A percentile compares a stretch with the other conserved stretches of the same genome.
These are phyloP conservation scores for Eufriesea mexicana DNA, from an alignment of 1,140 invertebrate species.

Conservation along the genomic window DNA sequence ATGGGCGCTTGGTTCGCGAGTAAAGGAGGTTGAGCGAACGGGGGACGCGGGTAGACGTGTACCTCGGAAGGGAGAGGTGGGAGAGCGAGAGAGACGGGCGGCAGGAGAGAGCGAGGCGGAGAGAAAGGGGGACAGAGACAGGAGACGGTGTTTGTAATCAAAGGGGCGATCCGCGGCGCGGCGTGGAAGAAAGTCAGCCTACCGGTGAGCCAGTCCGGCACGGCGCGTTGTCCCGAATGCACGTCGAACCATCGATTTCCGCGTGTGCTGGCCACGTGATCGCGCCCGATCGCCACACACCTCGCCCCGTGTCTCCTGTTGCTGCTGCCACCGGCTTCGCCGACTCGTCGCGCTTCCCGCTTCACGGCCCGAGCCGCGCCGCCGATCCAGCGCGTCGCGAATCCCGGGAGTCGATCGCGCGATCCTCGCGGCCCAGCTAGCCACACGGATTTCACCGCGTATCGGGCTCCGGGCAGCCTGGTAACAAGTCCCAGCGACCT, in stretches of 20 bases:
- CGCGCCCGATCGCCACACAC: constrained; percentile 29
- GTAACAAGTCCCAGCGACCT: background rate
- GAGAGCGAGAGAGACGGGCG: too few relatives aligned
- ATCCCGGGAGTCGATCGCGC: background rate
- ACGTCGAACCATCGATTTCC: constrained; percentile 64
- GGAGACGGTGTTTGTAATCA: constrained; percentile 74
- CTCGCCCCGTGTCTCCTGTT: background rate
- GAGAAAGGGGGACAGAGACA: constrained; percentile 4
- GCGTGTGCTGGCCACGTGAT: constrained; percentile 60
- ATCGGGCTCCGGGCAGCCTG: too few relatives aligned
- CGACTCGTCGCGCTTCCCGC: background rate
- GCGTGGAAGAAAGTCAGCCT: constrained; percentile 75
- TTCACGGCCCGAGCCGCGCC: too few relatives aligned
- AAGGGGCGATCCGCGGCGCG: constrained; percentile 69
- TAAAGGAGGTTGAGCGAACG: constrained; percentile 59
- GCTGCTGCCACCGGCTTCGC: background rate
- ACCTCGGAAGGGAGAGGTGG: too few relatives aligned
- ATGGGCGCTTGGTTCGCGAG: constrained; percentile 43
- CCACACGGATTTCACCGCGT: too few relatives aligned
- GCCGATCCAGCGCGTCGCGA: background rate
- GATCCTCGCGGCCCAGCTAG: too few relatives aligned
- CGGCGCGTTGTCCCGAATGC: constrained; percentile 74
- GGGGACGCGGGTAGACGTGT: constrained; percentile 17
- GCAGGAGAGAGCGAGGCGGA: background rate
- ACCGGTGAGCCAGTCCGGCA: constrained; percentile 74